Percentiles rank a stretch among this genome's conserved stretches.
Conservation (phyloP, 2,797 vertebrate species). For the Myripristis jacobus region DNA sequence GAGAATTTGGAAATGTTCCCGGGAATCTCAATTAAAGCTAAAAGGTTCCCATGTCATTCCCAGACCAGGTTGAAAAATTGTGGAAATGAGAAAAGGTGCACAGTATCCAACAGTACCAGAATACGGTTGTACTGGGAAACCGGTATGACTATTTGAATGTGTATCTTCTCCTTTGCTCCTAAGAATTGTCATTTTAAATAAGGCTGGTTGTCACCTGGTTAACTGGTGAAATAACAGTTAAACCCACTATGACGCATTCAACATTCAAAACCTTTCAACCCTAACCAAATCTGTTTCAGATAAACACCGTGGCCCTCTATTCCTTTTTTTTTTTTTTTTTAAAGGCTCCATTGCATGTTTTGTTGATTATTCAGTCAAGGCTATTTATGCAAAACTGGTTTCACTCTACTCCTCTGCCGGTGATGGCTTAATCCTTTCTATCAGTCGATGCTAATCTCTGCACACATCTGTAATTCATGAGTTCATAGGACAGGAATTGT, state of each 20-base stretch:
- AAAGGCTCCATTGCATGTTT: not conserved
- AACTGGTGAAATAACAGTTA: no score
- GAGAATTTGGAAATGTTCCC: no score
- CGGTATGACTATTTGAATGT: no score
- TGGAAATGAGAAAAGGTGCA: no score
- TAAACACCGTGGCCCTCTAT: not conserved
- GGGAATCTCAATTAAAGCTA: no score
- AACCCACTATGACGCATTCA: not conserved
- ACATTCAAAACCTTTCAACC: not conserved
- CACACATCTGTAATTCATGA: not conserved
- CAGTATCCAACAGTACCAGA: no score
- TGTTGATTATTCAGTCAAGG: not conserved
- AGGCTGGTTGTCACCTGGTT: no score
- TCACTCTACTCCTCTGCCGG: not conserved
- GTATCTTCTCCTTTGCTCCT: no score
- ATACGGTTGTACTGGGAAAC: no score
- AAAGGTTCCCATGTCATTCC: no score
- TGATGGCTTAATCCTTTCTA: conserved; percentile 7
- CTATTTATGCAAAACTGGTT: not conserved
- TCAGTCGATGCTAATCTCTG: conserved; percentile 2
- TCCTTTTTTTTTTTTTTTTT: not conserved
- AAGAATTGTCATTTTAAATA: no score
- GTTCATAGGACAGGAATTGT: conserved; percentile 3
- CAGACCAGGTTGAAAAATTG: no score
- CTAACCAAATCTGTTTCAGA: not conserved